Conservation (phyloP, 2,113 vertebrate species). For the Strigops habroptila region DNA sequence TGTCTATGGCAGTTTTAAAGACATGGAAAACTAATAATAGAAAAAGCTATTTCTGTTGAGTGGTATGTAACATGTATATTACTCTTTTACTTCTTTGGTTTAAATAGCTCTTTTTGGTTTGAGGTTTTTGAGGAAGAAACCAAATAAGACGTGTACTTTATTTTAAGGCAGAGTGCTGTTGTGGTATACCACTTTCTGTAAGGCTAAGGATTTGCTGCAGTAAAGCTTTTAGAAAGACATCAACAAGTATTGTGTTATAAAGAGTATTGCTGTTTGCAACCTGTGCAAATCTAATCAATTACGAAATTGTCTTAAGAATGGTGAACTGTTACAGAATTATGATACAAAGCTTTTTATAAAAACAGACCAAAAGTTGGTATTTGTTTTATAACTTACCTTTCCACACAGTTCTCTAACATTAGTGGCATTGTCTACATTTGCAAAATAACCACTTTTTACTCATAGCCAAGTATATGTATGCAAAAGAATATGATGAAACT, state of each 20-base stretch:
- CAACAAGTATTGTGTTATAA: background rate
- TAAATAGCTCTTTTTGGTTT: constrained; percentile 68
- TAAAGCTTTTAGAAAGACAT: constrained; percentile 35
- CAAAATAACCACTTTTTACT: background rate
- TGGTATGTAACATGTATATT: constrained; percentile 59
- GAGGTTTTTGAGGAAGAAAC: constrained; percentile 68
- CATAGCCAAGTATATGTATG: background rate
- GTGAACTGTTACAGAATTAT: background rate
- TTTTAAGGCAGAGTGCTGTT: constrained; percentile 69
- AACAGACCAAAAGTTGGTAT: background rate
- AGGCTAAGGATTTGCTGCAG: constrained; percentile 32
- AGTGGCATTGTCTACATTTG: background rate
- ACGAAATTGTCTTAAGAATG: background rate
- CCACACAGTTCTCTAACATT: background rate
- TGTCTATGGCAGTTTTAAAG: constrained; percentile 50
- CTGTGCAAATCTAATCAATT: background rate
- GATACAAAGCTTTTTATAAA: background rate
- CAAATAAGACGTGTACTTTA: constrained; percentile 63
- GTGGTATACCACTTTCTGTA: constrained; percentile 65
- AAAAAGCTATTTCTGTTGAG: constrained; percentile 58
- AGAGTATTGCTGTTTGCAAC: background rate
- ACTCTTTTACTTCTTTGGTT: constrained; percentile 65
- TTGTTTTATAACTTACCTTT: background rate
- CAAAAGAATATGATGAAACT: background rate
- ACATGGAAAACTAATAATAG: constrained; percentile 63